These are phyloP conservation scores for Morus bassanus DNA, from an alignment of 2,797 vertebrate genomes.

Conservation along the genomic window DNA sequence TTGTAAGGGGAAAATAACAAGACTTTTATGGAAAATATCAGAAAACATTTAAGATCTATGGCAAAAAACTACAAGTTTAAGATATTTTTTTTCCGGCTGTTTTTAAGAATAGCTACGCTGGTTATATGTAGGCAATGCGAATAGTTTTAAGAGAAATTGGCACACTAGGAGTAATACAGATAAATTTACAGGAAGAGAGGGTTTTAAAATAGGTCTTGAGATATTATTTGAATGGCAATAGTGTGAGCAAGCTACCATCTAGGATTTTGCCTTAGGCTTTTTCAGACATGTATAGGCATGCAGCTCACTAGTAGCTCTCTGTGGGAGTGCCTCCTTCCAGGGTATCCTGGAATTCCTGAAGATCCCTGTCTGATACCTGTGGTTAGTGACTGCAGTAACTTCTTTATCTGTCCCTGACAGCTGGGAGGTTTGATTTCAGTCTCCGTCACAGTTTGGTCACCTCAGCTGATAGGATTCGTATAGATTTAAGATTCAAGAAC, in stretches of 20 bases:
- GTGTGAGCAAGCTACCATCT: background rate
- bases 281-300: background rate
- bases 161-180: background rate
- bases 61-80: background rate
- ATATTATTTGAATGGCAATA: background rate
- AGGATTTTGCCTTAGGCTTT: constrained; percentile 29
- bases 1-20: background rate
- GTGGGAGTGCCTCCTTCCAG: background rate
- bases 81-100: background rate
- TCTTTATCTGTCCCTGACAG: constrained; percentile 31
- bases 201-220: background rate
- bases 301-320: background rate
- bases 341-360: background rate
- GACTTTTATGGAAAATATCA: background rate
- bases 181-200: background rate
- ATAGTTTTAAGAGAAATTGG: background rate
- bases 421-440: background rate
- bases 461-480: background rate
- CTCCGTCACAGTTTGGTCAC: background rate
- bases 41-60: background rate
- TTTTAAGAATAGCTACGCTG: background rate
- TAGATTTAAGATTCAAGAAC: background rate
- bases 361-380: background rate
- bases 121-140: background rate
- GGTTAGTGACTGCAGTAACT: background rate